Base-by-base conservation (phyloP, 2,113 vertebrate genomes). In the Lota lota region DNA sequence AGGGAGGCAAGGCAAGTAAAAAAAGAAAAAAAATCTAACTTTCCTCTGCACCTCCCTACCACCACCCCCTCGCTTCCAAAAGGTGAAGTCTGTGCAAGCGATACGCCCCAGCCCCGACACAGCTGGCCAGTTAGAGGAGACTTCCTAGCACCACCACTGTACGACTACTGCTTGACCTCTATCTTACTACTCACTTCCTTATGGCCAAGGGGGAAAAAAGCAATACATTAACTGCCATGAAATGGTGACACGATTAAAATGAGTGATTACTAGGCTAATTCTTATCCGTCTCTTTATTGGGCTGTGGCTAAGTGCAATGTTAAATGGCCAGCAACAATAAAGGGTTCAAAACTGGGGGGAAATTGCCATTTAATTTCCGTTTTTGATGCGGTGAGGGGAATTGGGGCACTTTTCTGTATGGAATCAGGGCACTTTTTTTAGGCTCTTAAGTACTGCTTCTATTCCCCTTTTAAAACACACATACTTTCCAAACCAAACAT, bases 111-210 rank as follows among this genome's bases (percentile, higher is more conserved):
- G 20, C 19, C 10, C 47, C 50, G 72, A 69, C 79, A 74, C 67
- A 63, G 64, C 79, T 33, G 74, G 59, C 63, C 76, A 62, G 77
- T 76, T 76, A 81, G 69, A 74, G 70, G 78, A 85, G 67, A 80
- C 81, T 82, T 80, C 70, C 77, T 76, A 72, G 74, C 79, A 81
- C 70, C 77, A 50, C 59, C 70, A 51, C 57, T 59, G 77, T 73
- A 67, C 85, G 82, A 87, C 85, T 82, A 79, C 73, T 77, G 81
- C 73, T 75, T 85, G 84, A 89, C 88, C 88, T 85, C 84, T 75
- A 75, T 61, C 68, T 61, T 56, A 77, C 62, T n/a, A 74, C 73
- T 73, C 72, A 47, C 64, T 84, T 82, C 76, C 78, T 79, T 80
- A 68, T 62, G 14, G 75, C 50, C 0, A 50, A 72, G 58, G 14